Conservation (phyloP, 2,113 vertebrate species). For the human region GRCh38 chr13:60448001-60448500, state of each 20-base stretch:
- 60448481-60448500: not conserved
- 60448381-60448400: not conserved
- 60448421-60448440: not conserved
- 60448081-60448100: not conserved
- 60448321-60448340: constrained; percentile 29
- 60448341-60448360: not conserved
- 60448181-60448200: not conserved
- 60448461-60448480: not conserved
- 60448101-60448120: not conserved
- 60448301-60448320: not conserved
- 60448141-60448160: constrained; percentile 19
- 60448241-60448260: not conserved
- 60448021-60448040: not conserved
- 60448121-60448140: not conserved
- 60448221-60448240: not conserved
- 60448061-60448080: not conserved
- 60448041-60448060: not conserved
- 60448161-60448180: not conserved
- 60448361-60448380: constrained; percentile 45
- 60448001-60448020: not conserved
- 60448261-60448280: not conserved
- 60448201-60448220: not conserved
- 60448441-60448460: not conserved
- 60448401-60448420: not conserved
- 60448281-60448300: not conserved